These are phyloP conservation scores for Festucalex cinctus DNA, from an alignment of 2,113 vertebrate species.

Conservation along the genomic window DNA sequence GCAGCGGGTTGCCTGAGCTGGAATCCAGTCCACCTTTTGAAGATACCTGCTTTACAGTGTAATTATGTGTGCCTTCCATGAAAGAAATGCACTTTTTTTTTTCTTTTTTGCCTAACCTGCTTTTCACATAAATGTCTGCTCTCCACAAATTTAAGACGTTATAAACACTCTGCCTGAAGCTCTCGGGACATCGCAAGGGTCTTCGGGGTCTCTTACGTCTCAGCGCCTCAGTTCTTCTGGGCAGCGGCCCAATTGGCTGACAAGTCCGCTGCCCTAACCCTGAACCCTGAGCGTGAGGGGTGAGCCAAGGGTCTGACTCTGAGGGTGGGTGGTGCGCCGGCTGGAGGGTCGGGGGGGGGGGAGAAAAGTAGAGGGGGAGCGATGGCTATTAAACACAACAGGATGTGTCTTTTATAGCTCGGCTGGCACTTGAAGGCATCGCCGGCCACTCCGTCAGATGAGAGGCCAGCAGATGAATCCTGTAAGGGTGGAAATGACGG, in stretches of 20 bases:
- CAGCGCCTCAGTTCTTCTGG: constrained; percentile 53
- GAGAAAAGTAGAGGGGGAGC: constrained; percentile 23
- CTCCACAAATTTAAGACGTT: constrained; percentile 54
- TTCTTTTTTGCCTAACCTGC: constrained; percentile 31
- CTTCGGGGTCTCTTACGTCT: constrained; percentile 51
- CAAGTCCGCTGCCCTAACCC: constrained; percentile 65
- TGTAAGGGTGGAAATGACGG: constrained; percentile 66
- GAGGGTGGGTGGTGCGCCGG: constrained; percentile 62
- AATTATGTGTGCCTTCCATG: constrained; percentile 36
- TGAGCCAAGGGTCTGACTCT: constrained; percentile 70
- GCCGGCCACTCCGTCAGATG: constrained; percentile 57
- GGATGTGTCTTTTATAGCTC: constrained; percentile 72
- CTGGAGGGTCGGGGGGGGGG: constrained; percentile 41
- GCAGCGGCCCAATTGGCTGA: constrained; percentile 64
- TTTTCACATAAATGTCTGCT: constrained; percentile 9
- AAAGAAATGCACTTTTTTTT: constrained; percentile 50
- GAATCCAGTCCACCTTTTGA: too few relatives aligned
- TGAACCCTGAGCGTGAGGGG: constrained; percentile 66
- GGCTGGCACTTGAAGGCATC: constrained; percentile 73
- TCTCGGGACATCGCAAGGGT: constrained; percentile 59
- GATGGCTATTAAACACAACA: constrained; percentile 71
- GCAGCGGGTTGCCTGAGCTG: too few relatives aligned
- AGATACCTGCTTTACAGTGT: background rate
- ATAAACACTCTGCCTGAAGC: constrained; percentile 68
- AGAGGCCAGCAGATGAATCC: constrained; percentile 69